phyloP scores from a whole-genome alignment of 2,113 vertebrate genomes.

The Pelecanus crispus region DNA sequence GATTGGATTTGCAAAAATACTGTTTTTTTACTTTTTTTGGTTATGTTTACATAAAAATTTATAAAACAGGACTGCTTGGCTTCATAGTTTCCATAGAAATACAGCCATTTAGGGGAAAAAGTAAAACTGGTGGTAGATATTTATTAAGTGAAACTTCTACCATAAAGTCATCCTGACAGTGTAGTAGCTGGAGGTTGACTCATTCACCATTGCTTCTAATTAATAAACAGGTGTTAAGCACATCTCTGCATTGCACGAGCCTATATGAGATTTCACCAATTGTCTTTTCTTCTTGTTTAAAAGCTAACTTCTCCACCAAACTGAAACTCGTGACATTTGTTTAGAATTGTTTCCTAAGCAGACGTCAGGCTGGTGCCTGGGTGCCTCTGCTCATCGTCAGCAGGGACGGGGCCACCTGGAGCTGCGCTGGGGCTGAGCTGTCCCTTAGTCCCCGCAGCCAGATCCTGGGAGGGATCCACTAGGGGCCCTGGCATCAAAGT shows the following conservation, averaged over 20 bases:
- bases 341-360: not conserved
- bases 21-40: not conserved
- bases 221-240: not conserved
- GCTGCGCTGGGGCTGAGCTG: not conserved
- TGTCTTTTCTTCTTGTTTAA: not conserved
- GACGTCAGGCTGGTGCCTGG: not conserved
- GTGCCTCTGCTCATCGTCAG: fast-evolving
- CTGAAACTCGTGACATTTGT: not conserved
- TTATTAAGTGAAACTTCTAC: not conserved
- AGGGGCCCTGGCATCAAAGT: not conserved
- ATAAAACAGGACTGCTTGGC: not conserved
- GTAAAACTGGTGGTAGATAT: not conserved
- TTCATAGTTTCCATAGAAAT: not conserved
- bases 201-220: not conserved
- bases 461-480: fast-evolving
- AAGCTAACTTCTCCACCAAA: not conserved
- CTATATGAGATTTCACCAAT: not conserved
- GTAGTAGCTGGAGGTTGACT: not conserved
- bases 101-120: not conserved
- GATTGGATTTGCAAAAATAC: not conserved
- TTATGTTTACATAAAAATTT: not conserved
- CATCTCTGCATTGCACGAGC: not conserved
- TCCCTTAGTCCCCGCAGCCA: not conserved
- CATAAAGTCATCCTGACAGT: not conserved
- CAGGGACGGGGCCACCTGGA: fast-evolving